Evolutionary conservation across 2,888 invertebrate species (phyloP).

Genomic region (Mantis religiosa): DNA sequence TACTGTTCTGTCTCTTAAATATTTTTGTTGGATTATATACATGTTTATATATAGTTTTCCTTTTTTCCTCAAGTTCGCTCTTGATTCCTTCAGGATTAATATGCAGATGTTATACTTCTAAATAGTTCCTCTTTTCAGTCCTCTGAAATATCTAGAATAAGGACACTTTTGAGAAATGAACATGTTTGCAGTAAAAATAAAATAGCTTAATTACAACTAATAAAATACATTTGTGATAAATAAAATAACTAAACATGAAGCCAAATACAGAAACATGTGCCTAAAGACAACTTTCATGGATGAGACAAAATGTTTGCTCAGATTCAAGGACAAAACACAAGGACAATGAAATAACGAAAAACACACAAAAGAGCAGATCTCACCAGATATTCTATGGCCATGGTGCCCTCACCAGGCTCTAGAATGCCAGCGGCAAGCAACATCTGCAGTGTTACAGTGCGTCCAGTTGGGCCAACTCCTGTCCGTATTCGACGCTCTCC

Average conservation of each 20-base stretch:
- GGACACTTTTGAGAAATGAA: background rate
- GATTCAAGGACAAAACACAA: slow-evolving; percentile 20
- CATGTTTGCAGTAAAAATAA: background rate
- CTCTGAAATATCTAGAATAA: background rate
- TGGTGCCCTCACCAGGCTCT: slow-evolving; percentile 74
- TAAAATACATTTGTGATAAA: background rate
- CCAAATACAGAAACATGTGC: background rate
- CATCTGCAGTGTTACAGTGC: slow-evolving; percentile 80
- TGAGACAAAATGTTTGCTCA: background rate
- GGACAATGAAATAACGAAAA: slow-evolving; percentile 11
- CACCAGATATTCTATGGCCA: slow-evolving; percentile 89
- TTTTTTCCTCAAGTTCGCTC: too few species aligned
- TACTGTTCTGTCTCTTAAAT: too few species aligned
- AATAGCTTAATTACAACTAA: background rate
- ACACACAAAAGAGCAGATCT: slow-evolving; percentile 32
- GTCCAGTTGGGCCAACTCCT: slow-evolving; percentile 45
- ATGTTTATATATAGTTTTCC: too few species aligned
- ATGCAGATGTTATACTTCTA: too few species aligned
- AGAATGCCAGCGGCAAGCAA: slow-evolving; percentile 79
- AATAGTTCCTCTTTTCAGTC: too few species aligned
- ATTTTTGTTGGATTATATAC: too few species aligned
- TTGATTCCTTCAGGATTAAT: too few species aligned
- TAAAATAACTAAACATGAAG: background rate
- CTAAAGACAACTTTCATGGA: background rate
- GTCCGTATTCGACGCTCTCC: slow-evolving; percentile 45